Evolutionary conservation across 1,140 invertebrate species (phyloP).

Genomic region (Gryllus bimaculatus): DNA sequence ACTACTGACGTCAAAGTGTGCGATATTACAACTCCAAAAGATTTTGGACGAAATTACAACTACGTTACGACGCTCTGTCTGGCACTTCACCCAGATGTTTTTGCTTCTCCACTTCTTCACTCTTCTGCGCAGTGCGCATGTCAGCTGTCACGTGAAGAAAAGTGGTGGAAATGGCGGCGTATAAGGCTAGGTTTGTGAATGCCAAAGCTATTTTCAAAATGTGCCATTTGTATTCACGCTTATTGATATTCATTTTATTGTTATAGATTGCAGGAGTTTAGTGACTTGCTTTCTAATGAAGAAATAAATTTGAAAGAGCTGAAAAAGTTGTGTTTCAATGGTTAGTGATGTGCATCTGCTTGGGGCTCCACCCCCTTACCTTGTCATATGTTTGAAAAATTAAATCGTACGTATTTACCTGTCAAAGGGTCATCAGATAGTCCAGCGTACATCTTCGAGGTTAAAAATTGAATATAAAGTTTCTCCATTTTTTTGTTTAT

Average conservation of each 20-base stretch:
- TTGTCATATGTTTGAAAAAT: not conserved
- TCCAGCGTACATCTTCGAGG: conserved; percentile 18
- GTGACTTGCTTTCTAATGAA: conserved; percentile 54
- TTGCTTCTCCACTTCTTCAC: not conserved
- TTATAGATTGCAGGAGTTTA: conserved; percentile 64
- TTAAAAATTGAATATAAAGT: conserved; percentile 11
- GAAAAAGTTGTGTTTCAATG: conserved; percentile 63
- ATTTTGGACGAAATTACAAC: not conserved
- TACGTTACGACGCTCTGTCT: not conserved
- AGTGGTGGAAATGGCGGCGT: conserved; percentile 21
- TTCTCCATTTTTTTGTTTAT: not conserved
- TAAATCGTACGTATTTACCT: not conserved
- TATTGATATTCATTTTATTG: conserved; percentile 24
- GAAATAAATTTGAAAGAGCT: conserved; percentile 55
- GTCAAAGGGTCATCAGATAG: conserved; percentile 13
- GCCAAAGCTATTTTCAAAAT: not conserved
- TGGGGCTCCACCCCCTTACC: not conserved
- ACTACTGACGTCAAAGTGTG: not conserved
- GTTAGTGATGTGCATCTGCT: conserved; percentile 34
- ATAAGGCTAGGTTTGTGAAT: conserved; percentile 22
- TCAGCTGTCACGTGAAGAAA: not conserved
- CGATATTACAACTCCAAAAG: not conserved
- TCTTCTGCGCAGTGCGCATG: not conserved
- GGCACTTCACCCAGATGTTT: not conserved
- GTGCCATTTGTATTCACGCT: not conserved